Evolutionary conservation across 2,888 invertebrate genomes (phyloP), one percentile per base, ranked within the genome.

Genomic region (Apodemia mormo): DNA sequence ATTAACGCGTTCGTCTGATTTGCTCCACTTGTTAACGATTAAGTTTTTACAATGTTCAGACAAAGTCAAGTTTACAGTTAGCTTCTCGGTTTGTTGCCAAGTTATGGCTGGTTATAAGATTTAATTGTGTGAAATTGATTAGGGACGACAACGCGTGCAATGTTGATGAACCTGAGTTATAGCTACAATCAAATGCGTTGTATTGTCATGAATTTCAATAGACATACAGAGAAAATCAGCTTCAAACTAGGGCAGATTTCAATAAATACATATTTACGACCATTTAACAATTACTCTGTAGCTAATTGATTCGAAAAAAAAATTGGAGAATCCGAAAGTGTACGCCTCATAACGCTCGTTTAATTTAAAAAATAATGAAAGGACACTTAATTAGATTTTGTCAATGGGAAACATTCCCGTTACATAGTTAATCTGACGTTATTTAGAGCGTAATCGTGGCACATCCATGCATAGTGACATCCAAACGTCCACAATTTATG

Each of bases 21-120:
- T 86, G 92, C 90, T 92, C 92, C 91, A 92, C 89, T 92, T 92
- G 88, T 88, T 90, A 88, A 79, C 89, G 89, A 90, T 91, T 89
- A 86, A 86, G 85, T 91, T 92, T 91, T 92, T 92, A 87, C 85
- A 80, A 80, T 82, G 78, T 75, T 81, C 85, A 77, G 81, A 82
- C 85, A 84, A 85, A 88, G 83, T 82, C 84, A 81, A 82, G 84
- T 88, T 87, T 88, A 92, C 92, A 84, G 92, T 91, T 92, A 92
- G 70, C 76, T 79, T 77, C 75, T 77, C 77, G 75, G 80, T 77
- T 80, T 82, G 84, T 85, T 87, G 82, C 85, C 79, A 82, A 84
- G 84, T 85, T 87, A 89, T 87, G 84, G 81, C 79, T 77, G 82
- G 82, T 82, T 82, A 84, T 82, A 84, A 80, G 82, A 82, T 80